phyloP scores from a whole-genome alignment of 1,140 invertebrate species.

The Zaprionus ghesquierei region DNA sequence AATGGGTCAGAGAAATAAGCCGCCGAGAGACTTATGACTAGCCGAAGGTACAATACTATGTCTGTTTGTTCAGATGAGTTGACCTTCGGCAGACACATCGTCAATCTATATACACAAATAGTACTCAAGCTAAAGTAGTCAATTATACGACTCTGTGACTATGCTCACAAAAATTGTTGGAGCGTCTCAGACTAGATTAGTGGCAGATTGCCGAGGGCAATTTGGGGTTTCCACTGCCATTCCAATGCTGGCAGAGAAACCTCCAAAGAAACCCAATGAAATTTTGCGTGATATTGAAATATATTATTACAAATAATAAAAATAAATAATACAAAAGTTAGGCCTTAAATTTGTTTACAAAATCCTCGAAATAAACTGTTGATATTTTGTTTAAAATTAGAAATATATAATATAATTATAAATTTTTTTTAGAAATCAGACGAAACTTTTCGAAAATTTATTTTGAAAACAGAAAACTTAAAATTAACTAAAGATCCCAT shows the following conservation, averaged over 20 bases:
- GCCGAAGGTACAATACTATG: background rate
- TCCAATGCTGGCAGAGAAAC: background rate
- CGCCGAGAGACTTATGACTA: background rate
- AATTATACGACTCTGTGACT: slow-evolving; percentile 16
- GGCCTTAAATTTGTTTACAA: no score
- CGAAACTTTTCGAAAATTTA: no score
- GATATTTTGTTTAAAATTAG: background rate
- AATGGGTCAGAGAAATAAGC: slow-evolving; percentile 59
- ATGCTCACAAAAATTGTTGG: background rate
- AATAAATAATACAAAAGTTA: background rate
- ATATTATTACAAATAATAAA: background rate
- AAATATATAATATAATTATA: no score
- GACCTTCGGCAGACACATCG: slow-evolving; percentile 46
- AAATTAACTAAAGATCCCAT: background rate
- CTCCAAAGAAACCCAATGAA: background rate
- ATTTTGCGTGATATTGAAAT: background rate
- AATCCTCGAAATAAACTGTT: background rate
- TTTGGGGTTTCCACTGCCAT: background rate
- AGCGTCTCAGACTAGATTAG: background rate
- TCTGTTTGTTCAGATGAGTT: slow-evolving; percentile 37
- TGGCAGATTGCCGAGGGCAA: background rate
- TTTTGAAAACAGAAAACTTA: background rate
- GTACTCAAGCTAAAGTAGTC: slow-evolving; percentile 21
- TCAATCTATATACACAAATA: no score
- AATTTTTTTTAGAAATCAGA: no score